Evolutionary conservation across 2,113 vertebrate species (phyloP), one percentile per base, ranked within the genome.

Genomic region (Ptilorrhoa leucosticta): DNA sequence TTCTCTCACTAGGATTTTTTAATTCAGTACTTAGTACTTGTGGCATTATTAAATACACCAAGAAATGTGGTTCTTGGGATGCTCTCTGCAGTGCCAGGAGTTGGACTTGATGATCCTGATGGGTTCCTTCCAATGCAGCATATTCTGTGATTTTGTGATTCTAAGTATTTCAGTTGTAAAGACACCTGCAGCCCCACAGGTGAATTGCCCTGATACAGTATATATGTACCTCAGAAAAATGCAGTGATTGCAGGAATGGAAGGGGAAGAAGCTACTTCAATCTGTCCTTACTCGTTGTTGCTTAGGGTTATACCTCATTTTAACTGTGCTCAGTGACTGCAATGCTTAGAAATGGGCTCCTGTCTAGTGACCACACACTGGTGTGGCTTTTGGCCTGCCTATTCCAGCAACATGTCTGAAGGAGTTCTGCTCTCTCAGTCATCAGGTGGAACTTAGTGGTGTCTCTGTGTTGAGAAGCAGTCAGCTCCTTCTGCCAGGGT

Each of bases 161-260:
- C 11, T 13, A 9, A 37, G 20, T 64, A 47, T 45, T 53, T 60
- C 11, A 20, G 18, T 80, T 31, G 20, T 39, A 77, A 83, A 60
- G 35, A 50, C 10, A 37, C 3, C 16, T 82, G 69, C 64, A 58
- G 37, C 14, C 45, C 18, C 30, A 16, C 0, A 0, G 20, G 23
- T 66, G 30, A 85, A 31, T 87, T 82, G 39, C 57, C 30, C 61
- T 87, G 18, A 23, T 71, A 30, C 20, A 50, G 7, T 47, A 13
- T 21, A 22, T 28, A 14, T 35, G 35, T 45, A 57, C 11, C 12
- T 53, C 28, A 77, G 53, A 44, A 77, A 80, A 77, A 80, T 47
- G 8, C 19, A 64, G 0, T 6, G 2, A 6, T 37, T 92, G 11
- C 33, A 31, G 61, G 14, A 82, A 33, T 33, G 22, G 20, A 66